Conservation (phyloP, 2,888 invertebrate species). For the Drosophila merina region DNA sequence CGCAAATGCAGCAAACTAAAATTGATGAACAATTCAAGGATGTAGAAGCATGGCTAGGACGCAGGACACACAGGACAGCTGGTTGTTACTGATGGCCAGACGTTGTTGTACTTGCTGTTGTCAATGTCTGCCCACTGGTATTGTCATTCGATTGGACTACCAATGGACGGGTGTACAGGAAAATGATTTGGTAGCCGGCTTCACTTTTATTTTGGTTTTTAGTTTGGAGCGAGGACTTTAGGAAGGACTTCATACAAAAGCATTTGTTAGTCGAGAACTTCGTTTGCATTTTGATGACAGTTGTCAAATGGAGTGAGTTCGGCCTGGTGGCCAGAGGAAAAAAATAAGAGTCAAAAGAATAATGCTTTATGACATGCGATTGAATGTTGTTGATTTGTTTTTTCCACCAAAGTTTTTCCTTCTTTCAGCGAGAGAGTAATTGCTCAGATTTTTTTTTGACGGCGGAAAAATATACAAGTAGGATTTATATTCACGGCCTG, state of each 20-base stretch:
- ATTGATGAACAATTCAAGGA: slow-evolving; percentile 73
- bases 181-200: slow-evolving; percentile 14
- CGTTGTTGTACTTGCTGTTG: slow-evolving; percentile 46
- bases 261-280: slow-evolving; percentile 62
- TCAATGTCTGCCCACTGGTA: slow-evolving; percentile 50
- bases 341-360: slow-evolving; percentile 35
- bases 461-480: slow-evolving; percentile 11
- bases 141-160: slow-evolving; percentile 58
- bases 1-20: slow-evolving; percentile 59
- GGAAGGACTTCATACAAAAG: slow-evolving; percentile 57
- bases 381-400: slow-evolving; percentile 73
- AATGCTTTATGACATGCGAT: slow-evolving; percentile 78
- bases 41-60: slow-evolving; percentile 28
- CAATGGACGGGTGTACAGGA: neutral
- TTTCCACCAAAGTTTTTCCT: slow-evolving; percentile 28
- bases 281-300: slow-evolving; percentile 80
- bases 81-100: slow-evolving; percentile 74
- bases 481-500: slow-evolving; percentile 43
- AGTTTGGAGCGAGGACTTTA: slow-evolving; percentile 26
- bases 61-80: slow-evolving; percentile 4
- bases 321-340: slow-evolving; percentile 1
- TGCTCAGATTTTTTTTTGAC: slow-evolving; percentile 22
- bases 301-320: slow-evolving; percentile 43
- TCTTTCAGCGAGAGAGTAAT: slow-evolving; percentile 38
- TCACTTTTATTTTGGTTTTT: slow-evolving; percentile 11